Evolutionary conservation across 2,797 vertebrate species (phyloP).

Genomic region (Trachurus trachurus): DNA sequence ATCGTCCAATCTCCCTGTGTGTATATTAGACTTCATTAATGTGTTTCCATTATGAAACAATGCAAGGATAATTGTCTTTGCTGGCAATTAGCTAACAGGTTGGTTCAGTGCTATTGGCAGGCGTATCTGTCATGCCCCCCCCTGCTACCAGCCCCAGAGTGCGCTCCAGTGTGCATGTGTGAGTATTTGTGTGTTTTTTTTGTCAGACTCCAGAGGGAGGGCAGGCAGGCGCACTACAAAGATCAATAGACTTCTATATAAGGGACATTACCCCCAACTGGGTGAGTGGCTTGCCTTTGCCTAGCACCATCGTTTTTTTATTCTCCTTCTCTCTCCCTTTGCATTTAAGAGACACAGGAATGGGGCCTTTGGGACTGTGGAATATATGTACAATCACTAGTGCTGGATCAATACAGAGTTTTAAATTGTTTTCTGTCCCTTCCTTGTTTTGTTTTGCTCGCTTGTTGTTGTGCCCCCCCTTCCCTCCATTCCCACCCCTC

Average conservation of each 20-base stretch:
- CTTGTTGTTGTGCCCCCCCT: slow-evolving; percentile 34
- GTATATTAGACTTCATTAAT: slow-evolving; percentile 97
- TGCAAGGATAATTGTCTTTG: slow-evolving; percentile 98
- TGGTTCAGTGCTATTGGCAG: slow-evolving; percentile 96
- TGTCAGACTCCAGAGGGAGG: slow-evolving; percentile 73
- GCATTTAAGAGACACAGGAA: slow-evolving; percentile 87
- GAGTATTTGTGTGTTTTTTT: slow-evolving; percentile 58
- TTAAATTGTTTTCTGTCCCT: slow-evolving; percentile 90
- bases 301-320: slow-evolving; percentile 85
- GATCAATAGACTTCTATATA: slow-evolving; percentile 98
- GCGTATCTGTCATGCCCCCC: slow-evolving; percentile 93
- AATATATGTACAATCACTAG: slow-evolving; percentile 91
- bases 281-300: slow-evolving; percentile 91
- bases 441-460: slow-evolving; percentile 82
- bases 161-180: slow-evolving; percentile 47
- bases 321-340: slow-evolving; percentile 86
- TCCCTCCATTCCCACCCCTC: neutral
- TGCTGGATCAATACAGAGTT: slow-evolving; percentile 90
- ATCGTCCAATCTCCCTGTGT: slow-evolving; percentile 94
- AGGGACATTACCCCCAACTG: slow-evolving; percentile 94
- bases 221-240: slow-evolving; percentile 84
- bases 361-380: slow-evolving; percentile 85
- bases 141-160: slow-evolving; percentile 76
- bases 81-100: slow-evolving; percentile 99
- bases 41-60: slow-evolving; percentile 98